phyloP scores from a whole-genome alignment of 2,888 invertebrate genomes.

The Terebella lapidaria region DNA sequence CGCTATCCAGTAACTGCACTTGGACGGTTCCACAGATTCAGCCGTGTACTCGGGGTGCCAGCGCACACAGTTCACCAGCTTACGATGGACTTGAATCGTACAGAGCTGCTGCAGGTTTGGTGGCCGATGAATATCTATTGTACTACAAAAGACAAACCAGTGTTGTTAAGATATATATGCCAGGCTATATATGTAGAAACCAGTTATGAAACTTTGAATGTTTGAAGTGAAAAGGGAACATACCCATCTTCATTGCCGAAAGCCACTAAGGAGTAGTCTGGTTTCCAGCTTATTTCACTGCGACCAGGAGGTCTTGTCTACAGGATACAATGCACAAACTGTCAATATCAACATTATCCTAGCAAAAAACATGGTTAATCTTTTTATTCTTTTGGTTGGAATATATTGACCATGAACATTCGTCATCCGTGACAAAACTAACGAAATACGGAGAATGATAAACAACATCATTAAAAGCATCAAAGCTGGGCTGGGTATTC shows the following conservation, averaged over 20 bases:
- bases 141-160: conserved; percentile 31
- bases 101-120: conserved; percentile 46
- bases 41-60: conserved; percentile 72
- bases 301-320: conserved; percentile 25
- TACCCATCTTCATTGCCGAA: conserved; percentile 65
- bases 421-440: no score
- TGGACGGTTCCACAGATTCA: conserved; percentile 56
- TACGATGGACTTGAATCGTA: conserved; percentile 59
- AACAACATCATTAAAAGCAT: no score
- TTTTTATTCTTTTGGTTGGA: no score
- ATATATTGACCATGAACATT: no score
- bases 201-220: no score
- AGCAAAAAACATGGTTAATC: no score
- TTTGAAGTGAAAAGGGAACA: no score
- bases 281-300: conserved; percentile 63
- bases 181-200: no score
- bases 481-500: no score
- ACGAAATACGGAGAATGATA: no score
- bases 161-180: no score
- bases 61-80: conserved; percentile 62
- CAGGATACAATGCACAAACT: not conserved
- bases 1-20: conserved; percentile 64
- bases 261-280: conserved; percentile 60
- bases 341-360: not conserved
- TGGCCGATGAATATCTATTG: conserved; percentile 48